phyloP scores from a whole-genome alignment of 2,113 vertebrate species.

The Vicugna pacos region DNA sequence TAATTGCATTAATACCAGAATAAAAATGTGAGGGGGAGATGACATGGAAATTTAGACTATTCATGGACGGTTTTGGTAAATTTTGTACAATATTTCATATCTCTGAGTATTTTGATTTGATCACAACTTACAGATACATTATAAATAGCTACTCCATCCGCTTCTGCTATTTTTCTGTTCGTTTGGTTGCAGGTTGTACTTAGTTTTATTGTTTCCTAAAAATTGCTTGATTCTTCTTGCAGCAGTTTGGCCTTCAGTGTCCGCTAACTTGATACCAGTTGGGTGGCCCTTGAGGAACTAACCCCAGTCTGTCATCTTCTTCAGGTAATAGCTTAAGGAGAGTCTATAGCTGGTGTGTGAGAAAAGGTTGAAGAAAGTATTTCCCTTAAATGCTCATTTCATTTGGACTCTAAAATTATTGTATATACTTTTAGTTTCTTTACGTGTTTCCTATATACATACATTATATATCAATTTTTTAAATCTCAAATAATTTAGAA shows the following conservation, averaged over 20 bases:
- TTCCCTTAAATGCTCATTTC: neutral
- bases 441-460: neutral
- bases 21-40: neutral
- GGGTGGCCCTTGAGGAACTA: neutral
- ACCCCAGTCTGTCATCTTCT: neutral
- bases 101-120: neutral
- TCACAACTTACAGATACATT: neutral
- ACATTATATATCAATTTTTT: neutral
- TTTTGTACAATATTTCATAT: neutral
- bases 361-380: neutral
- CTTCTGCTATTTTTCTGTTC: neutral
- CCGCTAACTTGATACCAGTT: neutral
- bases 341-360: neutral
- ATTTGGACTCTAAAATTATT: neutral
- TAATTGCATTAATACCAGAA: constrained; percentile 20
- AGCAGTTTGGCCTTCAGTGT: neutral
- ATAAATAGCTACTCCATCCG: neutral
- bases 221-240: neutral
- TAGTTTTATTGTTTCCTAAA: constrained; percentile 32
- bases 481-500: constrained; percentile 23
- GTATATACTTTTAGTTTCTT: neutral
- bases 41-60: neutral
- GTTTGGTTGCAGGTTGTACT: neutral
- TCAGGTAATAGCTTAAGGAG: neutral
- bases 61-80: constrained; percentile 29